Evolutionary conservation across 2,888 invertebrate species (phyloP), one percentile per base, ranked within the genome.

Genomic region (Agriopis leucophaearia): DNA sequence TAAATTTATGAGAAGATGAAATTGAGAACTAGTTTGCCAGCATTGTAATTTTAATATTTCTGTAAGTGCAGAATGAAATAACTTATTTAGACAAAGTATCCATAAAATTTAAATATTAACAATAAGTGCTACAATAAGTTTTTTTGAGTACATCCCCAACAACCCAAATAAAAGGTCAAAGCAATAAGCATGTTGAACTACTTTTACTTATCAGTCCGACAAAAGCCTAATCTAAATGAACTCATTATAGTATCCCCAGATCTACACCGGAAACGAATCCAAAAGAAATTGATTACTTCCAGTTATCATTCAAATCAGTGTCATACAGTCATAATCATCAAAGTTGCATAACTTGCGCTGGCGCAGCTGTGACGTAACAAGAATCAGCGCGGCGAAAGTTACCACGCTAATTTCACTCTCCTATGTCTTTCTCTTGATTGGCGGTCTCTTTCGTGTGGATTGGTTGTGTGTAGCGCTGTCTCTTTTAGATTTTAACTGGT

Each of bases 331-430:
- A 91, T 92, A 91, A 92, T 90, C 88, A 88, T 85, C 83, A 80
- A 79, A 70, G 75, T 93, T 92, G 81, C 88, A 84, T 85, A 92
- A 93, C 75, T 65, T 79, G 79, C 79, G 81, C 82, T 72, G 73
- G 82, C 86, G 81, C 82, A 82, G 78, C 71, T 73, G 78, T 92
- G 93, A 92, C 90, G 92, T 91, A 94, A 94, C 85, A 81, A 83
- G 89, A 92, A 88, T 88, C 88, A 86, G 90, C 89, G 88, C 92
- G 90, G 93, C 87, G 94, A 94, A 94, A 94, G 94, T 91, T 88
- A 82, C 86, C 82, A 82, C 88, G 84, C 82, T 84, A 92, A 92
- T 94, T 94, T 93, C 93, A 89, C 92, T 91, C 87, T 84, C 87
- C 80, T 84, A 82, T 78, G 82, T 91, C 90, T 90, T 89, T 91